Base-by-base conservation (phyloP, 2,797 vertebrate genomes). In the Chelidonichthys spinosus region DNA sequence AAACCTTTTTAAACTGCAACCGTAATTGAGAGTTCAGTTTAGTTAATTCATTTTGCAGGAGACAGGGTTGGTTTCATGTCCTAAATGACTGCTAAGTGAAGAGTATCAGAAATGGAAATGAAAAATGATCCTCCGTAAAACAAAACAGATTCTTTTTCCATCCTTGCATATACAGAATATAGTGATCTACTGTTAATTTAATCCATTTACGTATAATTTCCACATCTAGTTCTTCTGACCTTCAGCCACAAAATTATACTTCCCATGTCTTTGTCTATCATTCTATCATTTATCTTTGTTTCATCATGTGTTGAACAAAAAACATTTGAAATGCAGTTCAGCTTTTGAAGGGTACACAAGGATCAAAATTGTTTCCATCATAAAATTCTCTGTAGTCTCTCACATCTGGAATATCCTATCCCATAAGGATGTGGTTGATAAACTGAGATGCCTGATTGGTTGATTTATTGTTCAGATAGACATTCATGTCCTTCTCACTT, bases 391-490 rank as follows among this genome's bases (percentile, higher is more conserved):
- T 58, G 59, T 61, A 49, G 63, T 69, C 58, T 58, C 65, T 66
- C 67, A 71, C 68, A 83, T 85, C 78, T 78, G 68, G 75, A 80
- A 60, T 60, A n/a, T 55, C 60, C 53, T 46, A 64, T 84, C 70
- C 67, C 79, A 77, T 76, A 81, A 78, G 70, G 65, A 69, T 37
- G 63, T 61, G 74, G 52, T 49, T 80, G 73, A 85, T 76, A 55
- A 84, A 82, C 77, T 7, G 43, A 80, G 79, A 64, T 69, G 71
- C 71, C 65, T 82, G 72, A 87, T 85, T 85, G 71, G 82, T 72
- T 83, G 84, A 85, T 86, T 84, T 79, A 88, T 84, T 64, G 47
- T 63, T 70, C 70, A 79, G 58, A 69, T 59, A 78, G 80, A 84
- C 72, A 82, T 77, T 73, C 62, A 82, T 77, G 76, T 79, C 84